Percentiles rank a stretch among this genome's conserved stretches.
Conservation (phyloP, 2,888 invertebrate genomes). For the Dascillus cervinus region DNA sequence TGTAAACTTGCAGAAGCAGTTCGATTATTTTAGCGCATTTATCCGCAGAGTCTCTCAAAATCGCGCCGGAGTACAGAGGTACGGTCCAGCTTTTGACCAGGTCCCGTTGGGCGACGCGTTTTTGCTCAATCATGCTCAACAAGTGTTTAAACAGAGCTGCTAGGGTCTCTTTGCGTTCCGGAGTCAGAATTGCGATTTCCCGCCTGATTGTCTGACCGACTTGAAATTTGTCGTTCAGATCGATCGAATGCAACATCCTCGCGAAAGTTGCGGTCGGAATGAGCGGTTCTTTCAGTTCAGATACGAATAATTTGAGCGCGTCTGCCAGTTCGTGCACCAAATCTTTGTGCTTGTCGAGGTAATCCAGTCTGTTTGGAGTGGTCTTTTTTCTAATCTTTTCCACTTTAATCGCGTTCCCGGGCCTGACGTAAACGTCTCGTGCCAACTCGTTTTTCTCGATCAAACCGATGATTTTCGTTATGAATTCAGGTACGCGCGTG, state of each 20-base stretch:
- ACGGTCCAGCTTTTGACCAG: too few relatives aligned
- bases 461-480: slow-evolving; percentile 65
- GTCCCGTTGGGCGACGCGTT: too few relatives aligned
- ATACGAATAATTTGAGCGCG: slow-evolving; percentile 83
- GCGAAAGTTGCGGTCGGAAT: slow-evolving; percentile 57
- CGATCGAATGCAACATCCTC: slow-evolving; percentile 41
- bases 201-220: slow-evolving; percentile 20
- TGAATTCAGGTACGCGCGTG: slow-evolving; percentile 64
- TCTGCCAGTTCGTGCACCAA: slow-evolving; percentile 88
- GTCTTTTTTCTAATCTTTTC: slow-evolving; percentile 31
- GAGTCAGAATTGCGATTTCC: slow-evolving; percentile 13
- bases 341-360: slow-evolving; percentile 42
- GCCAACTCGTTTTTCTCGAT: slow-evolving; percentile 62
- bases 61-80: too few relatives aligned
- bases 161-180: slow-evolving; percentile 28
- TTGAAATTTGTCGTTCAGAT: too few relatives aligned
- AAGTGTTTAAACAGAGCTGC: slow-evolving; percentile 30
- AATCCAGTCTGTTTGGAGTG: slow-evolving; percentile 25
- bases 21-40: too few relatives aligned
- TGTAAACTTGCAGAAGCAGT: too few relatives aligned
- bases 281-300: slow-evolving; percentile 80
- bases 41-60: too few relatives aligned
- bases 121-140: slow-evolving; percentile 23
- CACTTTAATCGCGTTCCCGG: slow-evolving; percentile 63
- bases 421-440: slow-evolving; percentile 75